phyloP scores from a whole-genome alignment of 2,888 invertebrate genomes.

The Caenorhabditis wallacei region DNA sequence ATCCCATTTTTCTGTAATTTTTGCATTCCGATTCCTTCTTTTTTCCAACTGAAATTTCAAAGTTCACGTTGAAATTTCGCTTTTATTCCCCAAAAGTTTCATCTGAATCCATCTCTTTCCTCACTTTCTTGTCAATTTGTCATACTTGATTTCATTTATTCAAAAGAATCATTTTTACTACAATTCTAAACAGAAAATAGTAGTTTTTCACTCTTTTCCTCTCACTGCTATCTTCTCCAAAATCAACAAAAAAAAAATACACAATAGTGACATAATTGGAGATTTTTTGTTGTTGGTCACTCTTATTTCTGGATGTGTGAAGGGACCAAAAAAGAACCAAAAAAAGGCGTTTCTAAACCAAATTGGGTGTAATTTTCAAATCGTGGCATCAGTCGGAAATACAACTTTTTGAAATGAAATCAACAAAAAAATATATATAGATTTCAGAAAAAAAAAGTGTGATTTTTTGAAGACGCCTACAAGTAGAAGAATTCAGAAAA shows the following conservation, averaged over 20 bases:
- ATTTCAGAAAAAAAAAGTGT: neutral
- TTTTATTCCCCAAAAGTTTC: neutral
- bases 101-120: neutral
- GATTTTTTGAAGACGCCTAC: neutral
- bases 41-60: neutral
- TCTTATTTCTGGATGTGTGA: neutral
- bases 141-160: too few species aligned
- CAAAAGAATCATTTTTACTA: constrained; percentile 1
- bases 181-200: constrained; percentile 24
- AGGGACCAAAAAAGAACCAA: constrained; percentile 4
- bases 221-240: neutral
- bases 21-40: neutral
- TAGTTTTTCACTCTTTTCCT: constrained; percentile 12
- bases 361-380: constrained; percentile 52
- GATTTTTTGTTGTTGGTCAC: constrained; percentile 35
- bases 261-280: constrained; percentile 59
- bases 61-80: neutral
- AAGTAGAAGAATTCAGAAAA: too few species aligned
- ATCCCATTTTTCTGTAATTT: neutral
- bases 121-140: too few species aligned
- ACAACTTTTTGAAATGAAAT: constrained; percentile 27
- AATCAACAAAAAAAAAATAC: constrained; percentile 53
- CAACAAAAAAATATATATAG: neutral
- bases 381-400: constrained; percentile 11
- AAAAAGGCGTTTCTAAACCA: constrained; percentile 34